These are phyloP conservation scores for Orthonychiurus folsomi DNA, from an alignment of 2,888 invertebrate genomes.

Conservation along the genomic window DNA sequence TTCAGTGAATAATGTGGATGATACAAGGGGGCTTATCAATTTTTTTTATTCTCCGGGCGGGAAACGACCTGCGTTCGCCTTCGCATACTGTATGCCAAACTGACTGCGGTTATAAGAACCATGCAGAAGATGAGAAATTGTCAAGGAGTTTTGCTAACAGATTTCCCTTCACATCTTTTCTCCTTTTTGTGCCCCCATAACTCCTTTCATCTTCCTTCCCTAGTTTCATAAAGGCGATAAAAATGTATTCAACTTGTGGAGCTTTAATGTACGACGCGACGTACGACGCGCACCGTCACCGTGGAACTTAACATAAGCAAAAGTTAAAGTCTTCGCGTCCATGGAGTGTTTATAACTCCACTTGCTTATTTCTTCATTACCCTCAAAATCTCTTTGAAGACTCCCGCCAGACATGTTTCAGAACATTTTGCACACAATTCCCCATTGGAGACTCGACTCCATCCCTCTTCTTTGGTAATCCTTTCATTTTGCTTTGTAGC, in stretches of 20 bases:
- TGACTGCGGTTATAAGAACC: not conserved
- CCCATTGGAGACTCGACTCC: too few species aligned
- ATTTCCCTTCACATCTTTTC: too few species aligned
- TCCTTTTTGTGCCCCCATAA: not conserved
- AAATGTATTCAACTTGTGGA: not conserved
- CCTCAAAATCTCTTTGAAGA: not conserved
- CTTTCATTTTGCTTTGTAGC: too few species aligned
- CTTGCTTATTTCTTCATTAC: not conserved
- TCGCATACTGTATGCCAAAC: too few species aligned
- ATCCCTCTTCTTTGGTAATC: too few species aligned
- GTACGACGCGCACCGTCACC: too few species aligned
- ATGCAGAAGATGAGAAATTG: not conserved
- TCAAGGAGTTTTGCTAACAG: not conserved
- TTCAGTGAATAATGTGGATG: not conserved
- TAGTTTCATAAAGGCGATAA: not conserved
- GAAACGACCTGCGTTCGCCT: not conserved
- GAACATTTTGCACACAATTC: too few species aligned
- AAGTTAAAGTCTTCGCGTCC: not conserved
- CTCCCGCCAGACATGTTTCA: not conserved
- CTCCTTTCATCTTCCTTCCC: not conserved
- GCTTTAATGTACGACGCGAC: not conserved
- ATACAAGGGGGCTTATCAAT: constrained; percentile 1
- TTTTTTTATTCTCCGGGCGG: not conserved
- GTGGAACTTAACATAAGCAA: not conserved
- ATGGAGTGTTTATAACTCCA: not conserved